Conservation (phyloP, 2,113 vertebrate species). For the Barnardius zonarius region DNA sequence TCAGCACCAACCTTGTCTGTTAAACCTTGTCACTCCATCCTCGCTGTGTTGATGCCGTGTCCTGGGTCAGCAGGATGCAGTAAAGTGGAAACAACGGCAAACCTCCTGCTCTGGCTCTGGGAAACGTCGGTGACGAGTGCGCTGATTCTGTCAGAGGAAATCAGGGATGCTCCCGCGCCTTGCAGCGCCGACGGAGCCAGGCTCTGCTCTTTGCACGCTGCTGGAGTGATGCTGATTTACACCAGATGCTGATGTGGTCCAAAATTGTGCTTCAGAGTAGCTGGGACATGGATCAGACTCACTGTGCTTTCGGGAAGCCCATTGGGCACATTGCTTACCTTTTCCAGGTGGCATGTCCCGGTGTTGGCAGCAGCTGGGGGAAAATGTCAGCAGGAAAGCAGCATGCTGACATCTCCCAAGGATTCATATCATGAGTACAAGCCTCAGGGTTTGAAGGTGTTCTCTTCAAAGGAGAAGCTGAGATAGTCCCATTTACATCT, state of each 20-base stretch:
- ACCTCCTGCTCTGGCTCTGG: slow-evolving; percentile 54
- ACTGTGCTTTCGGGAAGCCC: neutral
- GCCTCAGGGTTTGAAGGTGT: neutral
- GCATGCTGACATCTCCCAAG: neutral
- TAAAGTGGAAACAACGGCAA: slow-evolving; percentile 47
- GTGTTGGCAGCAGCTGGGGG: neutral
- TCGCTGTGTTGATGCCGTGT: neutral
- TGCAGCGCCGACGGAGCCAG: neutral
- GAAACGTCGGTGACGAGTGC: neutral
- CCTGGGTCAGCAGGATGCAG: slow-evolving; percentile 47
- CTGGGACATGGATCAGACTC: rapidly evolving
- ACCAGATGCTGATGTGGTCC: neutral
- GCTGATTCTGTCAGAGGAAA: slow-evolving; percentile 59
- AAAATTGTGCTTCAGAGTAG: neutral
- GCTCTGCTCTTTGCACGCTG: neutral
- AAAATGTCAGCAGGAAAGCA: neutral
- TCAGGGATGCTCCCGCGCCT: slow-evolving; percentile 29
- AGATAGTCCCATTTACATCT: neutral
- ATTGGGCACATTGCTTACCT: neutral
- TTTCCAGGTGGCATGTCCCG: neutral
- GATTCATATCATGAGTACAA: neutral
- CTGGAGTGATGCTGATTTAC: neutral
- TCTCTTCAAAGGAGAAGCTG: neutral
- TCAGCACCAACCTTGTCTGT: neutral
- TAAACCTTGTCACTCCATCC: neutral